Evolutionary conservation across 1,140 invertebrate species (phyloP), one percentile per base, ranked within the genome.

Genomic region (Drosophila arawakana): DNA sequence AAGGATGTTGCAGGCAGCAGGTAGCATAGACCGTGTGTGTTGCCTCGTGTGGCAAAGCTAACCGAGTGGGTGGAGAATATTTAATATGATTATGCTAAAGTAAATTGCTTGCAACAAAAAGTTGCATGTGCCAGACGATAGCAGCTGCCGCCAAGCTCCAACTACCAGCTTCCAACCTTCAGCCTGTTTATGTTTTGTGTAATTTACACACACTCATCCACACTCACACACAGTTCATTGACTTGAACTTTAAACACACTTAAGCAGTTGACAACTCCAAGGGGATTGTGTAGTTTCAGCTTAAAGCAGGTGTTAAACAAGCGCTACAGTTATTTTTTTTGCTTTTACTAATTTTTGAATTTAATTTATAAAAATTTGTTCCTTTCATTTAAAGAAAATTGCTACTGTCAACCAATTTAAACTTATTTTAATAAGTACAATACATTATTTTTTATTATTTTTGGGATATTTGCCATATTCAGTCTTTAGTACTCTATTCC

Each of bases 71-170:
- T 81, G 84, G 84, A 84, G 78, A 83, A 89, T 81, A 88, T 88
- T 89, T 88, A 88, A 88, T 89, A 88, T 88, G 84, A 88, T 88
- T 88, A 88, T 88, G 84, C 76, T 80, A 71, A 88, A 81, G 84
- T 89, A 88, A 88, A 88, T 88, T 89, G 84, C 84, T 88, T 83
- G 84, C 81, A 89, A 89, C 80, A 88, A 88, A 75, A 88, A 78
- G 84, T 78, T 65, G 69, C 63, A 71, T 37, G 44, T 15, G 59
- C 59, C 46, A 54, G 49, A 43, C 55, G 41, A n/a, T 10, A 41
- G 18, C 55, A 58, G 55, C 18, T 43, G 55, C 11, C n/a, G 39
- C 18, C 10, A 21, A 30, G 25, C 18, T 30, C 25, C 25, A 30
- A 30, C 25, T 30, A 30, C 25, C 25, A 30, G 6, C 25, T 30